Percentiles rank a stretch among this genome's conserved stretches.
Conservation (phyloP, 2,113 vertebrate species). For the Gorsachius goisagi region DNA sequence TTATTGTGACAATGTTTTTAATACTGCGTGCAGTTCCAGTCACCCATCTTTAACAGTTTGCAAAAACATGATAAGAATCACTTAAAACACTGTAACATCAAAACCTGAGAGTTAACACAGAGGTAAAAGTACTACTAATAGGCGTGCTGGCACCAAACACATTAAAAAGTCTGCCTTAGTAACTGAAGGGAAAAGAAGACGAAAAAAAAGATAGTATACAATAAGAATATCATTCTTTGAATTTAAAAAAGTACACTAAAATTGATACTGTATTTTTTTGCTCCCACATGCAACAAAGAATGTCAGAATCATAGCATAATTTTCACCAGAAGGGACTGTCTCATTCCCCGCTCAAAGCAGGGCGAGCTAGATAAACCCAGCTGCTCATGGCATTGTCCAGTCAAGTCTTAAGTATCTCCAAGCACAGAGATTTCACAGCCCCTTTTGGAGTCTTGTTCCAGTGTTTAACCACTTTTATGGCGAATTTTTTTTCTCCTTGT, state of each 20-base stretch:
- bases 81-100: neutral
- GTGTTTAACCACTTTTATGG: neutral
- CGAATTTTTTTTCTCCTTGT: neutral
- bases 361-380: neutral
- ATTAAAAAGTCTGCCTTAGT: neutral
- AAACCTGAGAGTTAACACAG: neutral
- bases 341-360: neutral
- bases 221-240: neutral
- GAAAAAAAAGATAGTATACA: neutral
- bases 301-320: neutral
- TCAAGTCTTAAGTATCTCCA: neutral
- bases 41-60: neutral
- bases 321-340: neutral
- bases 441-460: neutral
- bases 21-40: neutral
- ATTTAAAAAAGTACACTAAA: neutral
- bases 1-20: neutral
- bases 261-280: neutral
- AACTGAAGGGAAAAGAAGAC: neutral
- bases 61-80: neutral
- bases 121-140: neutral
- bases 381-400: neutral
- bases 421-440: neutral
- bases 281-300: neutral
- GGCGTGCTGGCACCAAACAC: neutral